These are phyloP conservation scores for Rhizoglyphus robini DNA, from an alignment of 1,140 invertebrate genomes.

Conservation along the genomic window DNA sequence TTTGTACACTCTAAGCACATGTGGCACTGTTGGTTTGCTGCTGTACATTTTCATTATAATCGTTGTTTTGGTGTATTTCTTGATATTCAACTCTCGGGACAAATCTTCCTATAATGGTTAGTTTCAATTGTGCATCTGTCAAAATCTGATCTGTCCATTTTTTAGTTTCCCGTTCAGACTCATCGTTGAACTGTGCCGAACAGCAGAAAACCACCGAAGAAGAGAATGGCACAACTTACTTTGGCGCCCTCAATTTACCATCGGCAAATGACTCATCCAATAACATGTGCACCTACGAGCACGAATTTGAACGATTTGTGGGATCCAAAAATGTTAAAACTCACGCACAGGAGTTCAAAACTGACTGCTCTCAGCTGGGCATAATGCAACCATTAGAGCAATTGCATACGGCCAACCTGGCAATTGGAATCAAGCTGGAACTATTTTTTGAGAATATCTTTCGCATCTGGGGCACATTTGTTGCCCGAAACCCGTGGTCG, in stretches of 20 bases:
- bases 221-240: background rate
- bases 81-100: conserved; percentile 6
- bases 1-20: background rate
- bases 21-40: conserved; percentile 2
- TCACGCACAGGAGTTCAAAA: background rate
- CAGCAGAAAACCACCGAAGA: background rate
- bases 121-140: background rate
- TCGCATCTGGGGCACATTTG: conserved; percentile 64
- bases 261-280: background rate
- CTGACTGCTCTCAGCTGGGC: background rate
- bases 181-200: background rate
- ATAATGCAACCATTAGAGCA: conserved; percentile 18
- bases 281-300: background rate
- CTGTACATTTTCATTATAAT: conserved; percentile 7
- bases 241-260: background rate
- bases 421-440: conserved; percentile 58
- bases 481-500: conserved; percentile 56
- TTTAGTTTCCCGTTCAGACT: background rate
- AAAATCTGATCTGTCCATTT: background rate
- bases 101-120: conserved; percentile 1
- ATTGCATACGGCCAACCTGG: conserved; percentile 13
- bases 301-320: conserved; percentile 3
- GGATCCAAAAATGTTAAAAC: background rate
- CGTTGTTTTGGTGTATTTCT: background rate
- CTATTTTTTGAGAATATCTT: conserved; percentile 58